Conservation (phyloP, 1,140 invertebrate genomes). For the Gryllus bimaculatus region DNA sequence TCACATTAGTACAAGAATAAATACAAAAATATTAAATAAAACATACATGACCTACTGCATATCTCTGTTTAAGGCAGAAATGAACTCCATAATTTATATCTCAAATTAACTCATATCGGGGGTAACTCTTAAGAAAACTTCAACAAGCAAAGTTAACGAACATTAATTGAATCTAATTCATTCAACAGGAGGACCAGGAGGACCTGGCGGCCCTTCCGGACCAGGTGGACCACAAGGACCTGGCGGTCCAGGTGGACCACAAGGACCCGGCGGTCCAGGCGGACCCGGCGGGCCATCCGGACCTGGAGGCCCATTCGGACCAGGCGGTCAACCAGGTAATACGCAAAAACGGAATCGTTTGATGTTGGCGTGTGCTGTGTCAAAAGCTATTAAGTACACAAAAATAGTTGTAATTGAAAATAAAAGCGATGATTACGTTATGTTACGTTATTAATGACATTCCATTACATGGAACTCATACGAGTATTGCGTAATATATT, state of each 20-base stretch:
- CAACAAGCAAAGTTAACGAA: neutral
- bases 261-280: conserved; percentile 19
- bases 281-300: conserved; percentile 23
- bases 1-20: too few relatives aligned
- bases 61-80: too few relatives aligned
- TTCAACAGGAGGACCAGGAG: conserved; percentile 18
- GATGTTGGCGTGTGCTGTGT: too few relatives aligned
- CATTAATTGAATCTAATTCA: neutral
- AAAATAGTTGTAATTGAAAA: too few relatives aligned
- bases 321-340: conserved; percentile 18
- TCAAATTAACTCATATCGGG: neutral
- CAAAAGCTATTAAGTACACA: too few relatives aligned
- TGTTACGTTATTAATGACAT: too few relatives aligned
- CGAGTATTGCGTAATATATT: too few relatives aligned
- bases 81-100: too few relatives aligned
- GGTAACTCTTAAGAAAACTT: neutral
- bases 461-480: too few relatives aligned
- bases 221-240: conserved; percentile 28
- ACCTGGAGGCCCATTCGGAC: conserved; percentile 7
- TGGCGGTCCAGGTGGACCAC: conserved; percentile 29
- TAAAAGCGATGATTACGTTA: too few relatives aligned
- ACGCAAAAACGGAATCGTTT: neutral
- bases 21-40: too few relatives aligned
- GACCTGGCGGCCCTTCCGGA: neutral
- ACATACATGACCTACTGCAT: too few relatives aligned